Conservation (phyloP, 2,113 vertebrate species). For the Dipodomys spectabilis region DNA sequence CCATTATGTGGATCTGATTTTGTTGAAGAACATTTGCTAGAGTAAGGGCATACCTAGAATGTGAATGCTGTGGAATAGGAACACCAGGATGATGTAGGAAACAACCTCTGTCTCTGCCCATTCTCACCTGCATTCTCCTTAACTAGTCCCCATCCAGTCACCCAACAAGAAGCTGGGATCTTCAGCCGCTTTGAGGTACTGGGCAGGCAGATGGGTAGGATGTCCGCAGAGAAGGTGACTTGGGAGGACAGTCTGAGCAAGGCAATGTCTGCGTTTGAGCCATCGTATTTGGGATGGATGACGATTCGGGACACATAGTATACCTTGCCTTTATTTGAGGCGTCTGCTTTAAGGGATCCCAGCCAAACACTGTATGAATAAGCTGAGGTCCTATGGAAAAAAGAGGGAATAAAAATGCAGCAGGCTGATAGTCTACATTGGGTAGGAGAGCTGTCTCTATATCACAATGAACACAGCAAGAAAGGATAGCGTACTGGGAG, state of each 20-base stretch:
- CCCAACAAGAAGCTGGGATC: constrained; percentile 66
- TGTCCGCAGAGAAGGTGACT: constrained; percentile 47
- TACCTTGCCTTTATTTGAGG: background rate
- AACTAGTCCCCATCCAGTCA: constrained; percentile 50
- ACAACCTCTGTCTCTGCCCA: background rate
- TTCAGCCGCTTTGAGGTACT: background rate
- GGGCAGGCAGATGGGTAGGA: constrained; percentile 68
- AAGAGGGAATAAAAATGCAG: background rate
- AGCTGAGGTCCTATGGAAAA: background rate
- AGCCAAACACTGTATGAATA: constrained; percentile 36
- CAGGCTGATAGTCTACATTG: background rate
- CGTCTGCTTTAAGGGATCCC: background rate
- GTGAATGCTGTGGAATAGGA: too few relatives aligned
- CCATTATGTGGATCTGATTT: constrained; percentile 21
- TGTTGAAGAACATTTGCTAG: constrained; percentile 28
- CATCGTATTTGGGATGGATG: background rate
- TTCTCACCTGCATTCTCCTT: constrained; percentile 22
- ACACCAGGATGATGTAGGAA: background rate
- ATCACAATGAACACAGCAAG: background rate
- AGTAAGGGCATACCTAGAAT: background rate
- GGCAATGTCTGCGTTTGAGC: background rate
- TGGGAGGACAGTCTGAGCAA: constrained; percentile 46
- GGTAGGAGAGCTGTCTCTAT: background rate
- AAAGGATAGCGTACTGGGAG: background rate
- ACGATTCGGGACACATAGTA: constrained; percentile 1